Conservation (phyloP, 2,888 invertebrate species). For the Sesamia inferens region DNA sequence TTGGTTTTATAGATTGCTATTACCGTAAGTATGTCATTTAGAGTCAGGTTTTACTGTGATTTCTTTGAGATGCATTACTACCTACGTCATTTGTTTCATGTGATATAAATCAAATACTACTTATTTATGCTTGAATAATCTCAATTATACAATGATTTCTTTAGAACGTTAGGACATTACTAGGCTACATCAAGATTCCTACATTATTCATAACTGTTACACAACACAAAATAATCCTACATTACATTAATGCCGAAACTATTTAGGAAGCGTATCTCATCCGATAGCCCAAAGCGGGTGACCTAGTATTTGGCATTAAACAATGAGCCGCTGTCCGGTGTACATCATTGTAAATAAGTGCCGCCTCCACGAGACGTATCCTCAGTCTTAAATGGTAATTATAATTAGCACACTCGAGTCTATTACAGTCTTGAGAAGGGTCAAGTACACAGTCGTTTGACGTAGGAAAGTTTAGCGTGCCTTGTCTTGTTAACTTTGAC, state of each 20-base stretch:
- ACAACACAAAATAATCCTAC: conserved; percentile 4
- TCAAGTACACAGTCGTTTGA: neutral
- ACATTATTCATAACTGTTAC: neutral
- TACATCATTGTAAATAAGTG: conserved; percentile 54
- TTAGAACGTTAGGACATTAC: neutral
- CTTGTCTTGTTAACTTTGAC: too few species aligned
- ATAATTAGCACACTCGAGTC: conserved; percentile 59
- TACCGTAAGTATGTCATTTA: conserved; percentile 54
- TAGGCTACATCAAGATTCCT: neutral
- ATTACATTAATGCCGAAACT: conserved; percentile 22
- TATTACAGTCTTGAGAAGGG: neutral
- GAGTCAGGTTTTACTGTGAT: conserved; percentile 24
- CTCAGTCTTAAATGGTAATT: conserved; percentile 60
- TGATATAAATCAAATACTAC: neutral
- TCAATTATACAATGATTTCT: conserved; percentile 15
- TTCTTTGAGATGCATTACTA: conserved; percentile 15
- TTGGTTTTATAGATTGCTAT: conserved; percentile 48
- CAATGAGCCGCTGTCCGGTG: conserved; percentile 71
- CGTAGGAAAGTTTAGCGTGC: neutral
- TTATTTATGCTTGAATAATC: neutral
- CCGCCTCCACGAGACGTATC: conserved; percentile 66
- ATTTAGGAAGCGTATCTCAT: conserved; percentile 48
- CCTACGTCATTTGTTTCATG: conserved; percentile 8
- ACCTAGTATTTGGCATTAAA: conserved; percentile 71
- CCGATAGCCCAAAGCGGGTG: conserved; percentile 60